Conservation (phyloP, 1,140 invertebrate genomes). For the Palaemon carinicauda region DNA sequence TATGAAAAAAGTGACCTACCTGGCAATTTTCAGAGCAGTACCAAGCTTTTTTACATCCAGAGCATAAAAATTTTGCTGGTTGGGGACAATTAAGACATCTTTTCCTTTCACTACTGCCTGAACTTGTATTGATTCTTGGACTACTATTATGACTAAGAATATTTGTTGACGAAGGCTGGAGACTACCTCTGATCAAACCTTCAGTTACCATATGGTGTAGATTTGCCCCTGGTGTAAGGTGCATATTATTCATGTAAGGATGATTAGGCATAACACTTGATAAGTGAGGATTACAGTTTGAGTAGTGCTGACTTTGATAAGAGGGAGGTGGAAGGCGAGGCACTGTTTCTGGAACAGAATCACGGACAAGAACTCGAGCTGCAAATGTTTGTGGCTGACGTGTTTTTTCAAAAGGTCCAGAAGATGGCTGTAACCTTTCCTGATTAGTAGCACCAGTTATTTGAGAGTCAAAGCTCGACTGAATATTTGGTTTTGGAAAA, state of each 20-base stretch:
- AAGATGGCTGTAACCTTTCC: constrained; percentile 17
- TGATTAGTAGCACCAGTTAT: background rate
- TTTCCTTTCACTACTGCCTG: constrained; percentile 17
- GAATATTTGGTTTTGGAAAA: constrained; percentile 37
- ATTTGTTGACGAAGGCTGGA: background rate
- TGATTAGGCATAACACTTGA: constrained; percentile 21
- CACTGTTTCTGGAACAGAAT: constrained; percentile 32
- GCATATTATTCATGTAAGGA: constrained; percentile 29
- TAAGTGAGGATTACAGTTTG: constrained; percentile 12
- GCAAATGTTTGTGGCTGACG: constrained; percentile 41
- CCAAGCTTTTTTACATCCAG: constrained; percentile 52
- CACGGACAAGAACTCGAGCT: constrained; percentile 37
- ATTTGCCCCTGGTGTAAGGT: background rate
- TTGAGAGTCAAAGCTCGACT: background rate
- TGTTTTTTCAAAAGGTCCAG: constrained; percentile 4
- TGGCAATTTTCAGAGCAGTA: constrained; percentile 52
- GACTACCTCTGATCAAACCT: background rate
- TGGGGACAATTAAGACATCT: constrained; percentile 32
- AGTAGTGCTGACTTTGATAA: background rate
- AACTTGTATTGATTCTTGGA: background rate
- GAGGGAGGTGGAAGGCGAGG: constrained; percentile 7
- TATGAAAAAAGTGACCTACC: background rate
- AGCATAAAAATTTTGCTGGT: constrained; percentile 41
- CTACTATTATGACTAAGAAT: background rate
- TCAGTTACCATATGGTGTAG: constrained; percentile 16